Evolutionary conservation across 1,140 invertebrate species (phyloP).

Genomic region (Sitodiplosis mosellana): DNA sequence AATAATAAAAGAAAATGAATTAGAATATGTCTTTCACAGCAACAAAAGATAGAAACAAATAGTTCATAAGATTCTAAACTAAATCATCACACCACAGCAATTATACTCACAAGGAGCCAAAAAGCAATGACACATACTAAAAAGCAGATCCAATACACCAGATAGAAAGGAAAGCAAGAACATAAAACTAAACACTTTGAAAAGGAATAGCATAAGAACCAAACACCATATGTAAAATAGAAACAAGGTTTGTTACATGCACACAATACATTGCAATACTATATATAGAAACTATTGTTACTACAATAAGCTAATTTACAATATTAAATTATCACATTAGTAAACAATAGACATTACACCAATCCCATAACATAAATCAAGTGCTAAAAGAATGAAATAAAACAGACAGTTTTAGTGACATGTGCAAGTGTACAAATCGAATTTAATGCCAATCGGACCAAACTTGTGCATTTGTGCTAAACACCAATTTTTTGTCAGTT

Average conservation of each 20-base stretch:
- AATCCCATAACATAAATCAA: neutral
- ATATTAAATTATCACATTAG: too few relatives aligned
- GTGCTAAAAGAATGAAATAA: neutral
- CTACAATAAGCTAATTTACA: too few relatives aligned
- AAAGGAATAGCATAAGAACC: neutral
- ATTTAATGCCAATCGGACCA: conserved; percentile 13
- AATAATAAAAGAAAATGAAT: conserved; percentile 4
- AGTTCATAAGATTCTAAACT: neutral
- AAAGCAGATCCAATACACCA: too few relatives aligned
- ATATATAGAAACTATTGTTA: too few relatives aligned
- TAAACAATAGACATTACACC: too few relatives aligned
- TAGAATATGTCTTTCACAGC: neutral
- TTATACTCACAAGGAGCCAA: neutral
- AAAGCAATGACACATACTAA: too few relatives aligned
- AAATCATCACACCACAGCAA: neutral
- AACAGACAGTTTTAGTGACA: neutral
- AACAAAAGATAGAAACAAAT: neutral
- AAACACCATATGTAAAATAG: neutral
- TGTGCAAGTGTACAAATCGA: neutral
- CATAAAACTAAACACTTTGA: neutral
- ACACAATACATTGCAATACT: too few relatives aligned
- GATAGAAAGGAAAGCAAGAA: neutral
- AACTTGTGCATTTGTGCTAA: conserved; percentile 46
- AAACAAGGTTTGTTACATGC: too few relatives aligned
- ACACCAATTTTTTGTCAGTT: conserved; percentile 41